Evolutionary conservation across 2,113 vertebrate genomes (phyloP), one percentile per base, ranked within the genome.

Genomic region (Dissostichus mawsoni): DNA sequence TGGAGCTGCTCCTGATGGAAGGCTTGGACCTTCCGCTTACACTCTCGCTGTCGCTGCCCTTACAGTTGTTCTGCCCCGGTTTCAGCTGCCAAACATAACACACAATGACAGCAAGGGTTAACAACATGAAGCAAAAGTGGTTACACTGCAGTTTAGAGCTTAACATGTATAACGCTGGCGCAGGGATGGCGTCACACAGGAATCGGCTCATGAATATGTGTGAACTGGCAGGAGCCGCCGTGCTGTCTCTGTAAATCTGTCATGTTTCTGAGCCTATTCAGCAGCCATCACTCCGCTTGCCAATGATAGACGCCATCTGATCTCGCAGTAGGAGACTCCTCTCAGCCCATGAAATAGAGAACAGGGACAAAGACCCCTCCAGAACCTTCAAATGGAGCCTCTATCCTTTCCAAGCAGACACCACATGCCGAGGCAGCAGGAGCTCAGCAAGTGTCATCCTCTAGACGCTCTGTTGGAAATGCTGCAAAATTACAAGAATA

Each of bases 41-140:
- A 0, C 96, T 97, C 71, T 98, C 98, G 0, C 96, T 98, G 94
- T 98, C 97, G 9, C 97, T 98, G 95, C 96, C 96, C 77, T 96
- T 96, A 91, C 96, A 96, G 94, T 96, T 96, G 94, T 96, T 96
- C 93, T 97, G 96, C 20, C 96, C 97, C 0, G 96, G 90, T 90
- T 97, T 99, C 91, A 98, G 95, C 98, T 99, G 73, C 52, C 90
- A 89, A 29, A 85, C 4, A 92, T 53, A 90, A 77, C 12, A 90
- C 56, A 91, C 13, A 80, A 71, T 63, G 61, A 76, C 36, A 84
- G n/a, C 59, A 82, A 53, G 70, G 69, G 73, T 90, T 87, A 86
- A 84, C 64, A 58, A 75, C 66, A 72, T 69, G 73, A 78, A 61
- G 69, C 44, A 80, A 64, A 81, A 84, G 63, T 52, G 74, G 76